Evolutionary conservation across 2,888 invertebrate genomes (phyloP), one percentile per base, ranked within the genome.

Genomic region (Exocentrus adspersus): DNA sequence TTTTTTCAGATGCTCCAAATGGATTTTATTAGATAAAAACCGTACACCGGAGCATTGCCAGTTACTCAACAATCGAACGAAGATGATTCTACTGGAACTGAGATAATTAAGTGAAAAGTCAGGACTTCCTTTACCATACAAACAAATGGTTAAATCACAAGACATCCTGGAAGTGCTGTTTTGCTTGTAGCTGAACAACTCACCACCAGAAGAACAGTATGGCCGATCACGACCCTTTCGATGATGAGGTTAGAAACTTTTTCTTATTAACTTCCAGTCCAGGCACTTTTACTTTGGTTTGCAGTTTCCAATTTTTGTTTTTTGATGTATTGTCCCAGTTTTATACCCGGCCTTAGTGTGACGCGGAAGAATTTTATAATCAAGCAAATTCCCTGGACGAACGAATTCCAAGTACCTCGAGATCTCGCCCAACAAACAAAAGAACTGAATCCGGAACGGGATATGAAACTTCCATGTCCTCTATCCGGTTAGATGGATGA

Each of bases 141-240:
- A n/a, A 12, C n/a, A 37, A 14, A 37, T 37, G 37, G 5, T 37
- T 37, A n/a, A n/a, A 37, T 7, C 24, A 24, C 3, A 10, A 45
- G 45, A 46, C n/a, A 56, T 32, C 14, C 37, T 48, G 14, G 57
- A 10, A 46, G 17, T 46, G 12, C n/a, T 37, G n/a, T 10, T n/a
- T 41, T 32, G 17, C 46, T 12, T 30, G 12, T 30, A 41, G 12
- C 37, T 32, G 41, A 20, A 30, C 43, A 46, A 14, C 37, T 21
- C 6, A 42, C 37, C 12, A 16, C 32, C 3, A 32, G 12, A 10
- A 32, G 46, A 28, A 43, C 28, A n/a, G n/a, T n/a, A 54, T 54
- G 54, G 73, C 72, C 57, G 78, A 78, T 56, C 77, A 77, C 69
- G 78, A 78, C 61, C 72, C 77, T 66, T 78, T 78, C 67, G 78